Evolutionary conservation across 2,797 vertebrate species (phyloP).

Genomic region (Pangasius sanitwongsei): DNA sequence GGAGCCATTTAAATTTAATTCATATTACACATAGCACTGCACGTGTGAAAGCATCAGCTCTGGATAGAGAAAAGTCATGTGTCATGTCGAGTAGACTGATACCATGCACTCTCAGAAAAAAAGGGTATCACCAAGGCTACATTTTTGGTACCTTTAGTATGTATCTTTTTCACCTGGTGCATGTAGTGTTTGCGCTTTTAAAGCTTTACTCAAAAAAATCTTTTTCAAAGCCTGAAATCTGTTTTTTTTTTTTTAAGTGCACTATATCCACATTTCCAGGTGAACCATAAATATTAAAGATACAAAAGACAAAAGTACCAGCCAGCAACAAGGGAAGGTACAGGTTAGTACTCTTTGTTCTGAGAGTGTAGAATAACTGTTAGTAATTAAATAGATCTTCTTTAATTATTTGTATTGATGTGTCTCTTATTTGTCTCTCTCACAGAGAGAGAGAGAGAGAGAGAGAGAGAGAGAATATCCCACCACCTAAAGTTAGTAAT

Average conservation of each 20-base stretch:
- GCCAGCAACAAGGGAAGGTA: background rate
- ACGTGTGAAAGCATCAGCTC: background rate
- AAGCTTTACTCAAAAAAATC: background rate
- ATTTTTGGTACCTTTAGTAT: background rate
- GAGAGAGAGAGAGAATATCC: too few species aligned
- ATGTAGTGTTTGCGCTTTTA: background rate
- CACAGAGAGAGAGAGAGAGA: too few species aligned
- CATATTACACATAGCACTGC: background rate
- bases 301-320: too few species aligned
- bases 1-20: background rate
- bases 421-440: too few species aligned
- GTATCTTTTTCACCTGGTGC: background rate
- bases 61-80: background rate
- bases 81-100: background rate
- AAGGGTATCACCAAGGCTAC: background rate
- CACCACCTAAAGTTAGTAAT: too few species aligned
- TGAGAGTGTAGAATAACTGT: background rate
- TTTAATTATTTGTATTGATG: background rate
- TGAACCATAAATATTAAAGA: background rate
- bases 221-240: background rate
- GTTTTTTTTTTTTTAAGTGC: background rate
- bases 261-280: background rate
- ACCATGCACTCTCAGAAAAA: background rate
- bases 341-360: background rate
- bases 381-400: background rate